phyloP scores from a whole-genome alignment of 2,113 vertebrate genomes.

The Eonycteris spelaea region DNA sequence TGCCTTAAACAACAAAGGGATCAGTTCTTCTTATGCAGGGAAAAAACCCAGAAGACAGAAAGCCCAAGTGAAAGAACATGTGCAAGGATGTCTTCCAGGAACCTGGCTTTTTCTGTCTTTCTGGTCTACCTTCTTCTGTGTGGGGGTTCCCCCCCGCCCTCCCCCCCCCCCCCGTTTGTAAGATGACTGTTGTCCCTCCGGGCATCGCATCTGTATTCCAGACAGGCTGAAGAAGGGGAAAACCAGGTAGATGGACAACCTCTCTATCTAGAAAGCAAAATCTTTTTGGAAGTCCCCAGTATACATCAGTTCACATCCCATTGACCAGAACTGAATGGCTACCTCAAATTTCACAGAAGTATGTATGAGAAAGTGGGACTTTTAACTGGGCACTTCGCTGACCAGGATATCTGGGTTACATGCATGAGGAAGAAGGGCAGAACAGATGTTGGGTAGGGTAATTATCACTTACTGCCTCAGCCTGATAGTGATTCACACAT shows the following conservation, averaged over 20 bases:
- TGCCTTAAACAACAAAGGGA: neutral
- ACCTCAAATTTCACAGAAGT: neutral
- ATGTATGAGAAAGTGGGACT: neutral
- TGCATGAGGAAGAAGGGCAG: neutral
- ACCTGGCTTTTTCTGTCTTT: neutral
- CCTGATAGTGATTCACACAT: neutral
- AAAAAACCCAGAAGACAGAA: neutral
- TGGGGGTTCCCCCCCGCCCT: no score
- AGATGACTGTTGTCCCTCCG: neutral
- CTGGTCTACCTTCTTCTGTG: neutral
- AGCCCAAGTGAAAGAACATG: neutral
- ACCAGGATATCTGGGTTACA: neutral
- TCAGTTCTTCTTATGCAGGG: neutral
- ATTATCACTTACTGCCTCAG: neutral
- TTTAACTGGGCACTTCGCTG: neutral
- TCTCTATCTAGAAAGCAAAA: neutral
- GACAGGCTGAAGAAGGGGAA: neutral
- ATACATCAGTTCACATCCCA: neutral
- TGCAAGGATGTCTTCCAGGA: neutral
- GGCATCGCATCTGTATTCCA: neutral
- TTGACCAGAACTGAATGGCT: neutral
- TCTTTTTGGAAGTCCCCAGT: neutral
- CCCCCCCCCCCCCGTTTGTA: no score
- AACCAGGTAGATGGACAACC: neutral
- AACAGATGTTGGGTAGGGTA: neutral